phyloP scores from a whole-genome alignment of 2,113 vertebrate genomes.

The Mirounga angustirostris region DNA sequence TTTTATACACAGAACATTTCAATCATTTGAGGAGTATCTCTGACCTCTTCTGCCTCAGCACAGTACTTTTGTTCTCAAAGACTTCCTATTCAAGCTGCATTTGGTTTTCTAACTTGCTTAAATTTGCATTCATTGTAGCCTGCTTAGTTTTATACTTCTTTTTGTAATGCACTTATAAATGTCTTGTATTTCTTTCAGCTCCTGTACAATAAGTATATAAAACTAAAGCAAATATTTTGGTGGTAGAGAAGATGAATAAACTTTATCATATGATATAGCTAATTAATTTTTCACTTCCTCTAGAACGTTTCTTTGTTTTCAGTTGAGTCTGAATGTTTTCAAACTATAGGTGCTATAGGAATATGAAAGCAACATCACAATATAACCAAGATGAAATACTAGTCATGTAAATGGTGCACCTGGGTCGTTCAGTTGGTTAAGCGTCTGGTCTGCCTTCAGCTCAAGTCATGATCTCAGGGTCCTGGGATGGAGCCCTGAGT shows the following conservation, averaged over 20 bases:
- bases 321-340: constrained; percentile 53
- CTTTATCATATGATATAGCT: constrained; percentile 18
- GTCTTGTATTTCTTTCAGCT: background rate
- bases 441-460: background rate
- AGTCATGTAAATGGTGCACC: background rate
- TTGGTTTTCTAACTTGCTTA: constrained; percentile 58
- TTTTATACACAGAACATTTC: constrained; percentile 69
- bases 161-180: constrained; percentile 13
- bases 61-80: constrained; percentile 57
- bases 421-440: background rate
- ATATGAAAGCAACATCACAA: constrained; percentile 54
- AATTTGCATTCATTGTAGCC: constrained; percentile 41
- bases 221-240: constrained; percentile 53
- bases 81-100: constrained; percentile 59
- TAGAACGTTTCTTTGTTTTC: constrained; percentile 56
- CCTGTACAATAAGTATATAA: constrained; percentile 41
- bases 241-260: background rate
- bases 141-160: constrained; percentile 42
- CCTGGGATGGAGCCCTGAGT: background rate
- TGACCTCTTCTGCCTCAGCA: constrained; percentile 68
- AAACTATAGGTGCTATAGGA: constrained; percentile 24
- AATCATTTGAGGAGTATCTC: constrained; percentile 68
- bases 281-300: constrained; percentile 54
- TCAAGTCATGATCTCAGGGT: background rate
- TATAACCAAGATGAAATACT: constrained; percentile 35